Base-by-base conservation (phyloP, 1,140 invertebrate species). In the Arion vulgaris region DNA sequence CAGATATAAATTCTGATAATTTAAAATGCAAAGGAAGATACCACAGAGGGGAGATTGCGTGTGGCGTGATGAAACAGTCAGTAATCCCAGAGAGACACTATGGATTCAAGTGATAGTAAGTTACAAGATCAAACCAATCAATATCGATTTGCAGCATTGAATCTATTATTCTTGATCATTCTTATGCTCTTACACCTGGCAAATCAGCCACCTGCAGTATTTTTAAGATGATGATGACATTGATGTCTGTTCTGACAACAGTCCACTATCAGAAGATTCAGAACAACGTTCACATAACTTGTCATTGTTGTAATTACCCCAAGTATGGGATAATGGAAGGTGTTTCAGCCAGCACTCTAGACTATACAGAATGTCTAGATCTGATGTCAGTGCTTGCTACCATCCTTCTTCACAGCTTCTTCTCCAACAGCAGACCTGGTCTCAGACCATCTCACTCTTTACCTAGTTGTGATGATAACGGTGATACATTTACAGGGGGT, bases 251-350 rank as follows among this genome's bases (percentile, higher is more conserved):
- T 81, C 80, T 36, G 69, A 81, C 34, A 36, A 32, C 71, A 81
- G 80, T 62, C 80, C 80, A 45, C 51, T 81, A 13, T 73, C 82
- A 57, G 84, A 85, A 45, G 85, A 86, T 17, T 76, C 75, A 26
- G 85, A 86, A 57, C 85, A 83, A 41, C 39, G 85, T 26, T 75
- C 83, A 11, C 32, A 80, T 32, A 86, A 81, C 68, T 41, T 83
- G 45, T 84, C 85, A 23, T 49, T 86, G 38, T 41, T 83, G 83
- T 76, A 78, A 75, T 32, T 86, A 84, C 51, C 71, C 85, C 28
- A 82, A 83, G 57, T 85, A 51, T 49, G 79, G 78, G 49, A 66
- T 85, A 15, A 26, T 73, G 45, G 80, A 81, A 74, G 80, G 69
- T 4, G 71, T 73, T 1, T 81, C 80, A 39, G 71, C 71, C n/a